Evolutionary conservation across 1,140 invertebrate genomes (phyloP).

Genomic region (Carcinoscorpius rotundicauda): DNA sequence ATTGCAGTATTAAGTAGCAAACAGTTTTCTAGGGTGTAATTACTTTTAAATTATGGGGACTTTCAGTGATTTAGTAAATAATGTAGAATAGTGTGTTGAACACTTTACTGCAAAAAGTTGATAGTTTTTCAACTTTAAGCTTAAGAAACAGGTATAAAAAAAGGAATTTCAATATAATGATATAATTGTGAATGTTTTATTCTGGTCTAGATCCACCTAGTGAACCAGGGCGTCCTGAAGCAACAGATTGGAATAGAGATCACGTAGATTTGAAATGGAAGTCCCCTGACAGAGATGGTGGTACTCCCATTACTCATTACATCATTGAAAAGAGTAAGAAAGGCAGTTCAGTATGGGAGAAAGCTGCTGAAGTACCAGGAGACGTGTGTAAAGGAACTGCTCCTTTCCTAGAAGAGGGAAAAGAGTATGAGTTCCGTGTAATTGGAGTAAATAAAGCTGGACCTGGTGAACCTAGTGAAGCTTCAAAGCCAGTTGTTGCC

Average conservation of each 20-base stretch:
- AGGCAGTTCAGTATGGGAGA: conserved; percentile 59
- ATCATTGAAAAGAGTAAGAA: conserved; percentile 68
- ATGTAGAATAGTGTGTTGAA: too few species aligned
- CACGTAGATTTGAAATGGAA: conserved; percentile 61
- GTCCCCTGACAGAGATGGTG: conserved; percentile 64
- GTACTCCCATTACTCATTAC: conserved; percentile 72
- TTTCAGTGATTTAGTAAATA: too few species aligned
- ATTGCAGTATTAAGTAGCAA: too few species aligned
- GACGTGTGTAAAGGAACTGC: conserved; percentile 58
- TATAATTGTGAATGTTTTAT: neutral
- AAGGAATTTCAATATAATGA: neutral
- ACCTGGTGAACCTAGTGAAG: conserved; percentile 34
- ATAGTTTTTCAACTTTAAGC: too few species aligned
- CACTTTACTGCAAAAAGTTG: too few species aligned
- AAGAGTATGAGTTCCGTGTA: conserved; percentile 96
- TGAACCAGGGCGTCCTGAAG: conserved; percentile 46
- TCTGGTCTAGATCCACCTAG: conserved; percentile 17
- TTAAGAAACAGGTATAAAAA: too few species aligned
- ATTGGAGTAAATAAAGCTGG: conserved; percentile 92
- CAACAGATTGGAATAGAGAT: conserved; percentile 89
- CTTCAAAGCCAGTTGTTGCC: conserved; percentile 35
- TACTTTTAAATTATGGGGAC: too few species aligned
- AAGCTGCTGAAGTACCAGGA: conserved; percentile 64
- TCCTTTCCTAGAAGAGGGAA: conserved; percentile 84
- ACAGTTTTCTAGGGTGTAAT: conserved; percentile 60